Evolutionary conservation across 2,113 vertebrate species (phyloP).

Genomic region (Gobio gobio): DNA sequence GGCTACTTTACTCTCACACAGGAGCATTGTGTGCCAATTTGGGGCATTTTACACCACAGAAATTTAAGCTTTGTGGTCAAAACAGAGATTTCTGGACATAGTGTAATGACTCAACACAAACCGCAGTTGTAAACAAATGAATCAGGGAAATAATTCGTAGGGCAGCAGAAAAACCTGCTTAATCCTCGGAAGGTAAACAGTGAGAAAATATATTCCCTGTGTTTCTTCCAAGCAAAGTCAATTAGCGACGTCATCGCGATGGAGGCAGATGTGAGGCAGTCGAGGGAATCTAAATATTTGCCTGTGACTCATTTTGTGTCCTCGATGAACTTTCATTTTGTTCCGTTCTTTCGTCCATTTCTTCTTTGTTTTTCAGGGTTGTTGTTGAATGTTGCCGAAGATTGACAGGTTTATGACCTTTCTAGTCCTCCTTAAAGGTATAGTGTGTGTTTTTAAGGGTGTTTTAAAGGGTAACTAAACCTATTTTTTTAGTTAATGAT

Average conservation of each 20-base stretch:
- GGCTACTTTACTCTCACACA: background rate
- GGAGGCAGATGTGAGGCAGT: conserved; percentile 27
- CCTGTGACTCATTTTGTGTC: conserved; percentile 2
- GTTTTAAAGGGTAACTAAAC: too few relatives aligned
- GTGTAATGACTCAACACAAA: background rate
- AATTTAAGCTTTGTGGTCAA: background rate
- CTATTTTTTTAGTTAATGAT: too few relatives aligned
- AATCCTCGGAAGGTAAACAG: background rate
- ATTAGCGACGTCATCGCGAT: conserved; percentile 19
- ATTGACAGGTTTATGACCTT: background rate
- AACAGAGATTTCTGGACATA: background rate
- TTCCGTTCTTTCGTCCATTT: background rate
- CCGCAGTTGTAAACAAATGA: conserved; percentile 8
- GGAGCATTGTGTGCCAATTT: background rate
- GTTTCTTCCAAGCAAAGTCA: background rate
- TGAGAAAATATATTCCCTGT: conserved; percentile 1
- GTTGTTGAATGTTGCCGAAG: background rate
- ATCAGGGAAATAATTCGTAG: background rate
- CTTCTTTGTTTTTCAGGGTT: conserved; percentile 20
- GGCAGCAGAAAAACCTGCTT: background rate
- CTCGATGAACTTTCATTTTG: background rate
- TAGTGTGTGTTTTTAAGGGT: background rate
- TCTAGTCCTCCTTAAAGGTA: background rate
- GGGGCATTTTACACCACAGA: background rate
- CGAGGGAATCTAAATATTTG: conserved; percentile 39